Evolutionary conservation across 2,888 invertebrate species (phyloP), one percentile per base, ranked within the genome.

Genomic region (Tolmerus cingulatus): DNA sequence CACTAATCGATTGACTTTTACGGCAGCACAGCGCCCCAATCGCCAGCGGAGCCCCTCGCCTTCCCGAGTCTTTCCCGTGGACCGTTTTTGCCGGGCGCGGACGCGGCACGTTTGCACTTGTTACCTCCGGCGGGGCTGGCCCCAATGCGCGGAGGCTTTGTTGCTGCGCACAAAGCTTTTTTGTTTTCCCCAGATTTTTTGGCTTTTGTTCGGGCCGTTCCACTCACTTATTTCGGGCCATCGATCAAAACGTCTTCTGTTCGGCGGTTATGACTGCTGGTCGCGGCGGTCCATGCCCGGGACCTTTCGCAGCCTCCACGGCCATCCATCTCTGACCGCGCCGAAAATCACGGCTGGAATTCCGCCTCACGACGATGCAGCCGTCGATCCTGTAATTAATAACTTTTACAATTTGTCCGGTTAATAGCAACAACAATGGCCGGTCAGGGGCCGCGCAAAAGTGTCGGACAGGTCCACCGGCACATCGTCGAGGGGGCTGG

Each of bases 321-420:
- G 27, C 30, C 74, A 85, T 74, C 85, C 85, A 85, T 85, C 85
- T 74, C 46, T 46, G 85, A 27, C 74, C 74, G 74, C 74, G 66
- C 74, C 46, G 43, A 79, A 85, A 74, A 85, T 86, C 77, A 78
- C 57, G 57, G 57, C 77, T 79, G 14, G 74, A 51, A 57, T 79
- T 87, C 66, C 27, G 74, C 74, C 43, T 87, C 81, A 87, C 74
- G 55, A 8, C 51, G 51, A 51, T 51, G 51, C 51, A 51, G 51
- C 79, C 74, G 46, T 87, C 81, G 74, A 74, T 81, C 23, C 27
- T 82, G 74, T 87, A 87, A 87, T 87, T 87, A 87, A 87, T 87
- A 87, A 87, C 66, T 81, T 66, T 79, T 81, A 79, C 81, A 81
- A 81, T 87, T 86, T 86, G 78, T 86, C 77, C 86, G 86, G 34